Percentiles rank a stretch among this genome's conserved stretches.
Conservation (phyloP, 2,797 vertebrate genomes). For the Lerista edwardsae region DNA sequence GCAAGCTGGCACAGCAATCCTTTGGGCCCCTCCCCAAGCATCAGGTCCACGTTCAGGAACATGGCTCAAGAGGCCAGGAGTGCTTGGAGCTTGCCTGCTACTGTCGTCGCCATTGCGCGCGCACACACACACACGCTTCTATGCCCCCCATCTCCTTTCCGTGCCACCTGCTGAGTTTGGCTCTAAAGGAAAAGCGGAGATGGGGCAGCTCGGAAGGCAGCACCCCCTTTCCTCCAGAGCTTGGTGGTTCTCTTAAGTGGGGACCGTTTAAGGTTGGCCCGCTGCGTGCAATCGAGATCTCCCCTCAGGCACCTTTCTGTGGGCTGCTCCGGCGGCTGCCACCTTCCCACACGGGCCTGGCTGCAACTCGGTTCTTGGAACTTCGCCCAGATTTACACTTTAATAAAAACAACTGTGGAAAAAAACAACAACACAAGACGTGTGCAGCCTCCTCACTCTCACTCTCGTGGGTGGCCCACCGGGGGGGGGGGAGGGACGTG, state of each 20-base stretch:
- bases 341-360: neutral
- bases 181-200: too few relatives aligned
- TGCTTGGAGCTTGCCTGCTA: too few relatives aligned
- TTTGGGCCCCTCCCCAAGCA: too few relatives aligned
- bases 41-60: neutral
- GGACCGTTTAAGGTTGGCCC: neutral
- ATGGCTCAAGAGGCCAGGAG: neutral
- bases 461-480: too few relatives aligned
- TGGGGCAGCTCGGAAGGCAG: neutral
- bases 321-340: neutral
- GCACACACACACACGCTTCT: too few relatives aligned
- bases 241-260: neutral
- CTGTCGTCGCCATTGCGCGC: accelerated
- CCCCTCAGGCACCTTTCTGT: neutral
- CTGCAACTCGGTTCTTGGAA: neutral
- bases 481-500: accelerated
- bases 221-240: neutral
- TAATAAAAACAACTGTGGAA: slow-evolving; percentile 75
- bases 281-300: neutral
- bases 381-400: slow-evolving; percentile 70
- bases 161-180: neutral
- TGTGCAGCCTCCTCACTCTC: neutral
- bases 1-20: too few relatives aligned
- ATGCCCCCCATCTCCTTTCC: too few relatives aligned
- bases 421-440: neutral